Evolutionary conservation across 2,888 invertebrate genomes (phyloP).

Genomic region (Morinoia aosen): DNA sequence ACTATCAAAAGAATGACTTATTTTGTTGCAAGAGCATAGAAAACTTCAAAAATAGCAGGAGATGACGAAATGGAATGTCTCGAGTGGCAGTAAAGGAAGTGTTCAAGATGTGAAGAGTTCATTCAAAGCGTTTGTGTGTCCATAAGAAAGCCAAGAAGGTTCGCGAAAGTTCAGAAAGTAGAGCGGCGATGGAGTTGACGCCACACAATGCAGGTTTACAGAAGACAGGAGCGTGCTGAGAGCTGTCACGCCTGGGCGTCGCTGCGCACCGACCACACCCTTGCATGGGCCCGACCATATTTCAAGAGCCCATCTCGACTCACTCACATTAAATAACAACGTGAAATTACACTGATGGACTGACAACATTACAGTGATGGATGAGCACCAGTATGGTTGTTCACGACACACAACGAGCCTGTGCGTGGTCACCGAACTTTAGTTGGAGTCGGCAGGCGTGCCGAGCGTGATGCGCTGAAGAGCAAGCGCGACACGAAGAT

Average conservation of each 20-base stretch:
- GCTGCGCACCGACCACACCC: neutral
- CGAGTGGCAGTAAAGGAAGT: neutral
- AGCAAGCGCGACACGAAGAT: neutral
- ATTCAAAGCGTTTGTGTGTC: neutral
- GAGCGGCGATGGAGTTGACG: neutral
- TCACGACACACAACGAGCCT: neutral
- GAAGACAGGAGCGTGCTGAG: neutral
- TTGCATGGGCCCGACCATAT: neutral
- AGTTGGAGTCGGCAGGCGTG: neutral
- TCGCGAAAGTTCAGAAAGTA: neutral
- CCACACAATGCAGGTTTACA: neutral
- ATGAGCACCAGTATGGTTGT: neutral
- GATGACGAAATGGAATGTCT: neutral
- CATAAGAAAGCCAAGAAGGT: neutral
- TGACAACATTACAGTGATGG: slow-evolving; percentile 12
- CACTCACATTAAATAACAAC: neutral
- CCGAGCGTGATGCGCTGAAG: neutral
- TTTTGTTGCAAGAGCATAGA: neutral
- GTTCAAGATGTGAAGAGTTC: neutral
- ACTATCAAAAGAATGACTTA: neutral
- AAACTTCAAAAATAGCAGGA: neutral
- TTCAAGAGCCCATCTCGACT: neutral
- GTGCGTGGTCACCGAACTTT: neutral
- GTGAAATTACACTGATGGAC: slow-evolving; percentile 12
- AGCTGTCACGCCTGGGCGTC: neutral